Conservation (phyloP, 2,888 invertebrate species). For the Vesta saturnalis region DNA sequence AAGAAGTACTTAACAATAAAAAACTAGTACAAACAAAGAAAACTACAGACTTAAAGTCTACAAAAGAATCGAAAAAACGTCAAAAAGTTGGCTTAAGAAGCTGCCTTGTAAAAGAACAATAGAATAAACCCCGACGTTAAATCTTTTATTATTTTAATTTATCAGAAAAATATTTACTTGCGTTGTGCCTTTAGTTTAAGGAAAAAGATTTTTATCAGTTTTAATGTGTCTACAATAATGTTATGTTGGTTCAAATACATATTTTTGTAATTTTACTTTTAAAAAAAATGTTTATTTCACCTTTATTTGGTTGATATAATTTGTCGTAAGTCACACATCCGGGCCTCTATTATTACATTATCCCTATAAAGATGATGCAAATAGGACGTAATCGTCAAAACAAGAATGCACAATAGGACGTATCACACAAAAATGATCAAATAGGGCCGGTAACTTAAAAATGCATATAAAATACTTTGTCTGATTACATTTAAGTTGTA, state of each 20-base stretch:
- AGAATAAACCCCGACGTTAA: not conserved
- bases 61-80: not conserved
- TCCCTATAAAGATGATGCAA: not conserved
- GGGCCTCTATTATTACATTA: not conserved
- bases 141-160: not conserved
- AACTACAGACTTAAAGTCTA: not conserved
- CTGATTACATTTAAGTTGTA: not conserved
- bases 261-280: not conserved
- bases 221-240: not conserved
- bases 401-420: not conserved
- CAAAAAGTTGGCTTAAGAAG: not conserved
- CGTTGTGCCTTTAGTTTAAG: not conserved
- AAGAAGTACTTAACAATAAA: no score
- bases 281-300: not conserved
- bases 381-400: not conserved
- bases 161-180: no score
- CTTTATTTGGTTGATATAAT: no score
- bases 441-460: not conserved
- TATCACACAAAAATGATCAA: no score
- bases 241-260: not conserved
- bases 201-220: not conserved
- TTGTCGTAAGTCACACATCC: not conserved
- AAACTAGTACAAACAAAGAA: not conserved
- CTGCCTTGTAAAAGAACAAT: not conserved
- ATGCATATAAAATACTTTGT: not conserved